Conservation (phyloP, 2,888 invertebrate species). For the Melanophora roralis region DNA sequence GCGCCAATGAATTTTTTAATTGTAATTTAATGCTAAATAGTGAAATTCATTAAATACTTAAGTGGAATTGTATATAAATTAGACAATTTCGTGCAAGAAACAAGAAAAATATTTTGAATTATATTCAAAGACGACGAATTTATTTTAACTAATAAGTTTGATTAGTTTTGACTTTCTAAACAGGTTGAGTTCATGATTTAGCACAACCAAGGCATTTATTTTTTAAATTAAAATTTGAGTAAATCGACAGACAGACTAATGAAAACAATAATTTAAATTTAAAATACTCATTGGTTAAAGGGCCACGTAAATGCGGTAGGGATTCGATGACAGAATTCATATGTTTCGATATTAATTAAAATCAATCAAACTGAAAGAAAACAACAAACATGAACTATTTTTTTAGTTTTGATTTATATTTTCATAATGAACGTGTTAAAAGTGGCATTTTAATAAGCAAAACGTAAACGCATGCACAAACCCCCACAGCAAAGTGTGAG, state of each 20-base stretch:
- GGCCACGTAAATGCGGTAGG: conserved; percentile 35
- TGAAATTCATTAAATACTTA: no score
- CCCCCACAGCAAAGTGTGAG: background rate
- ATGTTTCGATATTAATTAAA: conserved; percentile 29
- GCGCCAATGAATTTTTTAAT: no score
- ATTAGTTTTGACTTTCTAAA: conserved; percentile 43
- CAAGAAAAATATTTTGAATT: no score
- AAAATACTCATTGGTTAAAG: conserved; percentile 3
- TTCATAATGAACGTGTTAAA: background rate
- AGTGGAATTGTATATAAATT: no score
- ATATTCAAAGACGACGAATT: no score
- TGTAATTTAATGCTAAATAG: no score
- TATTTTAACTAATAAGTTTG: no score
- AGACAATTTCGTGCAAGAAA: no score
- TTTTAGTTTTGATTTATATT: background rate
- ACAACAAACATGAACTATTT: background rate
- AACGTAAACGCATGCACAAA: background rate
- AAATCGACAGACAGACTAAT: background rate
- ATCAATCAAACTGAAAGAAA: background rate
- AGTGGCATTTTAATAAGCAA: background rate
- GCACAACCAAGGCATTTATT: background rate
- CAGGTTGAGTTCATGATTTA: conserved; percentile 6
- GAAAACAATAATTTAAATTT: conserved; percentile 2
- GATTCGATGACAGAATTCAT: conserved; percentile 33
- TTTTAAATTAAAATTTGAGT: background rate